Evolutionary conservation across 2,797 vertebrate genomes (phyloP).

Genomic region (Acanthis flammea): DNA sequence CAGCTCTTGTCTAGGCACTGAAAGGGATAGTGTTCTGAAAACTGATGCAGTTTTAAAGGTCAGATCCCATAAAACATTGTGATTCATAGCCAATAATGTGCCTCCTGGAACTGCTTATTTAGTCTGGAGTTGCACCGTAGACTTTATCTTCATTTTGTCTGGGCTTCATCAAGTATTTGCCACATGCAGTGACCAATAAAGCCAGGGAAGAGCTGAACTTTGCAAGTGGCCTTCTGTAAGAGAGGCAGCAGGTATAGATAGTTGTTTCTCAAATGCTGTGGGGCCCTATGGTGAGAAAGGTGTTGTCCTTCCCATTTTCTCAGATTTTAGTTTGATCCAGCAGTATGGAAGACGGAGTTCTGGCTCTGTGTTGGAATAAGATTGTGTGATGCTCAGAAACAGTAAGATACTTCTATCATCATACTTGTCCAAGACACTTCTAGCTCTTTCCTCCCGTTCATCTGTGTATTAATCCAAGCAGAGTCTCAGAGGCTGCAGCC

Average conservation of each 20-base stretch:
- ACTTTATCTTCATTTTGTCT: background rate
- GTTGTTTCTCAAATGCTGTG: background rate
- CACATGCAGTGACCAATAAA: background rate
- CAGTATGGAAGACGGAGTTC: background rate
- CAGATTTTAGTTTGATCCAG: background rate
- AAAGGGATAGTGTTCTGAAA: background rate
- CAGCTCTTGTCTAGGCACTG: background rate
- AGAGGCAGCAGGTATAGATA: background rate
- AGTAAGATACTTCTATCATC: background rate
- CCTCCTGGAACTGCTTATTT: background rate
- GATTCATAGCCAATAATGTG: background rate
- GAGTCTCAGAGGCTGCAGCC: background rate
- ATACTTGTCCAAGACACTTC: background rate
- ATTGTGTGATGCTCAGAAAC: background rate
- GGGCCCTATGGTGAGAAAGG: background rate
- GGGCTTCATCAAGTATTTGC: background rate
- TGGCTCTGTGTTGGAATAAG: background rate
- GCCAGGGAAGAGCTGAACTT: background rate
- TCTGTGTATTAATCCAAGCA: background rate
- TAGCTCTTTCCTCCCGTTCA: background rate
- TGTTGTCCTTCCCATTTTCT: background rate
- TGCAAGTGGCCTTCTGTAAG: background rate
- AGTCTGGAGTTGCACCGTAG: background rate
- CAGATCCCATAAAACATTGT: background rate
- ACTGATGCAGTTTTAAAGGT: slow-evolving; percentile 18